Evolutionary conservation across 2,113 vertebrate species (phyloP), one percentile per base, ranked within the genome.

Genomic region (Chroicocephalus ridibundus): DNA sequence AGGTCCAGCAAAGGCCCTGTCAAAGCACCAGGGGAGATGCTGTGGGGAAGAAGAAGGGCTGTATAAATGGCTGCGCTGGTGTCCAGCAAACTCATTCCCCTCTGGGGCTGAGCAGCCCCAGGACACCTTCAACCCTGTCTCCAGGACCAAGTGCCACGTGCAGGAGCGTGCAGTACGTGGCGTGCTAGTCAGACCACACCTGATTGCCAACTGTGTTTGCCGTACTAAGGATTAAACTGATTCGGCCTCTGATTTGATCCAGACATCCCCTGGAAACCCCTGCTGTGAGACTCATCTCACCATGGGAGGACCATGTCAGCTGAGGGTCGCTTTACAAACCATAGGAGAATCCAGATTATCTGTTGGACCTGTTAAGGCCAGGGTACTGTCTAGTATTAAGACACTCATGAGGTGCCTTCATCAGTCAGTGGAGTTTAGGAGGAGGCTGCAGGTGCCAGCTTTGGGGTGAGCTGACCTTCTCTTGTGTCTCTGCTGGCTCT

Each of bases 111-210:
- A 26, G 60, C 31, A 78, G 31, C 38, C 12, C 26, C 25, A 44
- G 24, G 36, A 52, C 17, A 25, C 4, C 0, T 34, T 49, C 1
- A 0, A 4, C 26, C 36, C 47, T 40, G 31, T 8, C 57, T n/a
- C n/a, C 64, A 70, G 75, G 42, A 40, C 34, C 38, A 47, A 47
- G 58, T 42, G 38, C 58, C n/a, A 42, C 1, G 5, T 36, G 69
- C 87, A 81, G 61, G 40, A 44, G 22, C 0, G 4, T 18, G 19
- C 61, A 22, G 86, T 15, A 34, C 25, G 2, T 7, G 19, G 31
- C 0, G 0, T 32, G 49, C 34, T 18, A 5, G 16, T 55, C 49
- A 64, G 29, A 55, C 7, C 77, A 81, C 40, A 57, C 55, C 38
- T 78, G 51, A 36, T 16, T 38, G 27, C 58, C 64, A 83, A 0